Conservation (phyloP, 2,888 invertebrate species). For the Archaeoteleia sp. region DNA sequence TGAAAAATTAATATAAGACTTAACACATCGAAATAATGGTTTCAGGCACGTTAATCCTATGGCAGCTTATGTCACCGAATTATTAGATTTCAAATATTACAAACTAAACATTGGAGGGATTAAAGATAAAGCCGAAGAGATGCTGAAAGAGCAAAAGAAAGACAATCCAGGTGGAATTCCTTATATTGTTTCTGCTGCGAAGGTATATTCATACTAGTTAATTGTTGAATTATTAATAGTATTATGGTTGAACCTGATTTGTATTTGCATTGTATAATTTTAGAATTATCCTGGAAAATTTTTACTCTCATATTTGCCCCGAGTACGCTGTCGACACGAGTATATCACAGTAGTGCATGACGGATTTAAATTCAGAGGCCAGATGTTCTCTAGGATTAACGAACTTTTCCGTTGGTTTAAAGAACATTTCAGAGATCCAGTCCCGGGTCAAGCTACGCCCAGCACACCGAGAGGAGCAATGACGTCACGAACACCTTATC, state of each 20-base stretch:
- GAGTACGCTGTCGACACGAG: constrained; percentile 90
- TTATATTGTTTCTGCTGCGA: constrained; percentile 89
- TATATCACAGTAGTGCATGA: constrained; percentile 94
- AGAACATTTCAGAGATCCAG: constrained; percentile 95
- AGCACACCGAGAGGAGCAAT: constrained; percentile 81
- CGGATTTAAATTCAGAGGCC: constrained; percentile 92
- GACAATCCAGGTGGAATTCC: constrained; percentile 92
- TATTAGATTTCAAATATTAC: constrained; percentile 94
- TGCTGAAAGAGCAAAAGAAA: constrained; percentile 90
- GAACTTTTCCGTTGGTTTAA: constrained; percentile 97
- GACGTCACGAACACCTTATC: constrained; percentile 79
- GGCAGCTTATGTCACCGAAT: constrained; percentile 94
- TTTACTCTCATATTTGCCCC: constrained; percentile 93
- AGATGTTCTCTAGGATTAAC: constrained; percentile 89
- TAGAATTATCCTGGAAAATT: constrained; percentile 95
- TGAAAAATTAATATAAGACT: no score
- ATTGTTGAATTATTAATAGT: no score
- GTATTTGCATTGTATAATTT: no score
- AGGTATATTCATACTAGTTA: no score
- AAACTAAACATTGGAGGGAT: constrained; percentile 85
- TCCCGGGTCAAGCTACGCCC: constrained; percentile 82
- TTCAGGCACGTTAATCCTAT: constrained; percentile 97
- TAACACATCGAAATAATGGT: no score
- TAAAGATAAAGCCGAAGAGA: constrained; percentile 91
- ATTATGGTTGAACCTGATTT: no score